phyloP scores from a whole-genome alignment of 2,888 invertebrate genomes.

The Tholera decimalis region DNA sequence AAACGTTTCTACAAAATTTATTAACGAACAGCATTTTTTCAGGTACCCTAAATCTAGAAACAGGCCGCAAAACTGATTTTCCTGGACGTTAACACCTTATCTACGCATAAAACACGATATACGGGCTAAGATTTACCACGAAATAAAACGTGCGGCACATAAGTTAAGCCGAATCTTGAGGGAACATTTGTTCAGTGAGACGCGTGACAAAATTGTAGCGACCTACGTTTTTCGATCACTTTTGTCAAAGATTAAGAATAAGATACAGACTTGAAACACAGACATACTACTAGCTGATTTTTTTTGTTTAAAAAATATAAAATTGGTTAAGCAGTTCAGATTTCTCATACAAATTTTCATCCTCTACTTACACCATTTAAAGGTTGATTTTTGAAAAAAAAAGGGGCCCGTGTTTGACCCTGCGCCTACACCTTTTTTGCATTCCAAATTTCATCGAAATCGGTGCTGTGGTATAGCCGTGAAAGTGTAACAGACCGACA shows the following conservation, averaged over 20 bases:
- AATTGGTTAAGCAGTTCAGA: too few relatives aligned
- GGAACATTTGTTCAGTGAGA: slow-evolving; percentile 89
- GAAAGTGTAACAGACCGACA: too few relatives aligned
- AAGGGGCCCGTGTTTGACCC: too few relatives aligned
- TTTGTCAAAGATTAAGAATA: slow-evolving; percentile 18
- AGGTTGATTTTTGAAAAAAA: too few relatives aligned
- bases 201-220: slow-evolving; percentile 89
- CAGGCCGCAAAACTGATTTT: slow-evolving; percentile 37
- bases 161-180: slow-evolving; percentile 87
- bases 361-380: too few relatives aligned
- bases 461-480: too few relatives aligned
- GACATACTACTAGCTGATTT: too few relatives aligned
- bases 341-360: too few relatives aligned
- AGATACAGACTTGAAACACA: background rate
- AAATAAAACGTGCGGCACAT: slow-evolving; percentile 88
- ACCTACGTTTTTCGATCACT: slow-evolving; percentile 87
- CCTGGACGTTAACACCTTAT: slow-evolving; percentile 76
- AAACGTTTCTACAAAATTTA: background rate
- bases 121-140: slow-evolving; percentile 78
- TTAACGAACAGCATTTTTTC: background rate
- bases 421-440: too few relatives aligned
- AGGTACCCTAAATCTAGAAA: slow-evolving; percentile 7
- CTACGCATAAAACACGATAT: slow-evolving; percentile 78
- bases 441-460: too few relatives aligned
- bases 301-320: too few relatives aligned